Evolutionary conservation across 2,797 vertebrate species (phyloP).

Genomic region (Leuciscus waleckii): DNA sequence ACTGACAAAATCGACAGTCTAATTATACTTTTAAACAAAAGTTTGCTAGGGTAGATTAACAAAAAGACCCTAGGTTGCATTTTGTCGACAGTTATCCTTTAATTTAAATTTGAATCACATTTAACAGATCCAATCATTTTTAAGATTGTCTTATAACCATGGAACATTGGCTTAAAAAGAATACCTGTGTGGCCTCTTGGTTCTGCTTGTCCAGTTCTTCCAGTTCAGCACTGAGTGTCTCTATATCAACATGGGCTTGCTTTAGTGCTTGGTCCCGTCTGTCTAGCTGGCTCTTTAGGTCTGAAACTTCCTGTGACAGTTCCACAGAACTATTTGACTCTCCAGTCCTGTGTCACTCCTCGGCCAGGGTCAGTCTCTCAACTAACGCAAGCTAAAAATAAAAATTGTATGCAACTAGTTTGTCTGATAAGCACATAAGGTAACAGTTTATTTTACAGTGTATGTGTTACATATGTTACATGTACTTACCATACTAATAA

Average conservation of each 20-base stretch:
- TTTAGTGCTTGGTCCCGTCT: conserved; percentile 80
- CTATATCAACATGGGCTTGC: conserved; percentile 82
- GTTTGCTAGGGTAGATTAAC: no score
- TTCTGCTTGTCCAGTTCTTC: conserved; percentile 95
- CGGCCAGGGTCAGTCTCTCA: conserved; percentile 70
- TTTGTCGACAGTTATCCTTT: no score
- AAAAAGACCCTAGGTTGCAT: no score
- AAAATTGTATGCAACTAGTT: not conserved
- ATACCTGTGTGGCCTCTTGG: conserved; percentile 94
- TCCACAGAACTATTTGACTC: conserved; percentile 60
- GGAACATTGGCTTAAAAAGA: not conserved
- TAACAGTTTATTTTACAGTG: no score
- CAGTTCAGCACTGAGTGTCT: conserved; percentile 84
- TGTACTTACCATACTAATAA: no score
- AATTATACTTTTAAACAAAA: no score
- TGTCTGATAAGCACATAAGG: not conserved
- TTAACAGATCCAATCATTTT: not conserved
- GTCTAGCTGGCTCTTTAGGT: conserved; percentile 81
- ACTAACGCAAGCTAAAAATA: conserved; percentile 73
- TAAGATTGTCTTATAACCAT: not conserved
- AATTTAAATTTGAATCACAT: not conserved
- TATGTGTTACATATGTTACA: no score
- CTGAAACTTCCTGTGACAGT: conserved; percentile 69
- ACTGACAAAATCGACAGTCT: no score
- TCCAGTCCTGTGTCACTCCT: conserved; percentile 61